phyloP scores from a whole-genome alignment of 2,113 vertebrate species.

The Equus quagga region DNA sequence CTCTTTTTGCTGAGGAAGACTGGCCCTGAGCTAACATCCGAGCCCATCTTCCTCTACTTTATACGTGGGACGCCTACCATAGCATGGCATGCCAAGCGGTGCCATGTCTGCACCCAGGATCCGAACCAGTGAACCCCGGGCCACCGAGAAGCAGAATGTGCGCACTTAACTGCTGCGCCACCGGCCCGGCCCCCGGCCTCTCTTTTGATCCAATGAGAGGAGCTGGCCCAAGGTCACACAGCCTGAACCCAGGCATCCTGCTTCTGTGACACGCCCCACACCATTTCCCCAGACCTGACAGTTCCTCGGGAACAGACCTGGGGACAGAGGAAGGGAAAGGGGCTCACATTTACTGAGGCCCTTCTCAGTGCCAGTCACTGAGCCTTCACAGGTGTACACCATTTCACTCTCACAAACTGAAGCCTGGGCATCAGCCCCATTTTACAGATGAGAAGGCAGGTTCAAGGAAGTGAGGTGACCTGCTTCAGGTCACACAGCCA shows the following conservation, averaged over 20 bases:
- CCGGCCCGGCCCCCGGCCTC: neutral
- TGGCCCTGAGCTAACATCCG: no score
- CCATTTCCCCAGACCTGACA: neutral
- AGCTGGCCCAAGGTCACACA: neutral
- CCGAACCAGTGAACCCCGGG: no score
- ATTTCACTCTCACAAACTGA: neutral
- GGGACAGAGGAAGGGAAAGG: neutral
- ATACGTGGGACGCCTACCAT: no score
- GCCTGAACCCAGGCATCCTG: neutral
- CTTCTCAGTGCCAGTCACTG: neutral
- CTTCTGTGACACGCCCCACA: neutral
- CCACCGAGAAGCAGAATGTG: no score
- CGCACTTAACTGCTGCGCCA: no score
- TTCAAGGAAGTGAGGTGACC: neutral
- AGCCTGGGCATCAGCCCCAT: neutral
- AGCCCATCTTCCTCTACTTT: no score
- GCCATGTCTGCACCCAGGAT: no score
- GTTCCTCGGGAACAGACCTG: neutral
- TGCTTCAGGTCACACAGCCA: neutral
- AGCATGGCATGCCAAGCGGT: no score
- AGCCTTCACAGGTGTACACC: neutral
- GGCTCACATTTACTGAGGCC: neutral
- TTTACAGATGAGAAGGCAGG: constrained; percentile 14
- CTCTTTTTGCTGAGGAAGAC: no score
- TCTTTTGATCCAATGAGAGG: neutral